phyloP scores from a whole-genome alignment of 2,797 vertebrate species.

The Sebastes hubbsi region DNA sequence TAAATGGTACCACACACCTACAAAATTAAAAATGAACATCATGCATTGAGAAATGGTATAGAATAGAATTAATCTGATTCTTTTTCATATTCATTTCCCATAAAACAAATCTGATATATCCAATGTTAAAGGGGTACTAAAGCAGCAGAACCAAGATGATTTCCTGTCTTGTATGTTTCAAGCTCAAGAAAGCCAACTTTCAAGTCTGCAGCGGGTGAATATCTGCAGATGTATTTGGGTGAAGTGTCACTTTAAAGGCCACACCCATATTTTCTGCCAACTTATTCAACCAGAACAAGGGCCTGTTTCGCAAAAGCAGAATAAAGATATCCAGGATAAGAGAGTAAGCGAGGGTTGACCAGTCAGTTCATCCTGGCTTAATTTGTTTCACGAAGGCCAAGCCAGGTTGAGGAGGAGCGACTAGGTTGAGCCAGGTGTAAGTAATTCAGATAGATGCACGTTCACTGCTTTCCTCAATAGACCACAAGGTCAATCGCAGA shows the following conservation, averaged over 20 bases:
- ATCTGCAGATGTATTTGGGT: no score
- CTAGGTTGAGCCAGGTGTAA: no score
- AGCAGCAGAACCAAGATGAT: neutral
- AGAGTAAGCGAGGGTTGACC: no score
- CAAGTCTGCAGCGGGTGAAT: neutral
- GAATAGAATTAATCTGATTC: neutral
- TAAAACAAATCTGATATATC: neutral
- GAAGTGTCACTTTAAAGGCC: neutral
- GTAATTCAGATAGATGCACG: no score
- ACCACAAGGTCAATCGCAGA: no score
- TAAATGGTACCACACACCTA: neutral
- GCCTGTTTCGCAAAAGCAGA: no score
- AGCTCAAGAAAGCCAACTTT: neutral
- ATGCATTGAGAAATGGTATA: neutral
- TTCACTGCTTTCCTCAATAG: no score
- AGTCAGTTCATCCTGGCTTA: no score
- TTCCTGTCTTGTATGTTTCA: neutral
- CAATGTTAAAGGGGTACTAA: neutral
- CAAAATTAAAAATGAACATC: neutral
- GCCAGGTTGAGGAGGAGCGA: no score
- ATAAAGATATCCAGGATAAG: no score
- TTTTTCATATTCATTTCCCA: neutral
- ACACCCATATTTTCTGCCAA: neutral
- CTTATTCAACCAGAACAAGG: neutral
- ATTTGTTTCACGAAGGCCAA: no score